Evolutionary conservation across 2,113 vertebrate species (phyloP).

Genomic region (Cyprinodon brontotheroides): DNA sequence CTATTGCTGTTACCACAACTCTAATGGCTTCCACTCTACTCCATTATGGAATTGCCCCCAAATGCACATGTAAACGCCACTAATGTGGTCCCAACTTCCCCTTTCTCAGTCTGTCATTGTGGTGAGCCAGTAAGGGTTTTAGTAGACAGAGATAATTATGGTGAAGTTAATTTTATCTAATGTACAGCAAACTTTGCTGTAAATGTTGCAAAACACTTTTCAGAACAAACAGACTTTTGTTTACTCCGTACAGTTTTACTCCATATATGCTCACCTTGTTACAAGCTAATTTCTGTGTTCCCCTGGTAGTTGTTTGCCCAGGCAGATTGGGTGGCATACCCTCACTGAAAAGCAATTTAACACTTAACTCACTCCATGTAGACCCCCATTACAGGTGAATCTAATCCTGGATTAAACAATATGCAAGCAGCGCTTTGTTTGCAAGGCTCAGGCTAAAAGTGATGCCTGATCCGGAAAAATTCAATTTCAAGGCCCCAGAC

Average conservation of each 20-base stretch:
- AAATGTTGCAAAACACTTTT: conserved; percentile 20
- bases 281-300: conserved; percentile 37
- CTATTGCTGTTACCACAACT: conserved; percentile 71
- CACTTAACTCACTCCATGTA: conserved; percentile 51
- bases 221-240: conserved; percentile 12
- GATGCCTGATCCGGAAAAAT: conserved; percentile 58
- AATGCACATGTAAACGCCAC: conserved; percentile 55
- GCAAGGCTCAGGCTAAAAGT: conserved; percentile 43
- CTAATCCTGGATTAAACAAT: conserved; percentile 67
- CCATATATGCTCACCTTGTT: conserved; percentile 33
- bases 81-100: conserved; percentile 58
- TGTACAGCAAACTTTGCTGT: conserved; percentile 8
- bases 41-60: conserved; percentile 53
- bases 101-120: conserved; percentile 31
- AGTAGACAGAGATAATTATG: conserved; percentile 48
- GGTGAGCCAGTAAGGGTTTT: conserved; percentile 32
- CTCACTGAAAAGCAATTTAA: conserved; percentile 60
- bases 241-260: conserved; percentile 1
- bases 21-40: conserved; percentile 64
- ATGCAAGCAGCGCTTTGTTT: conserved; percentile 65
- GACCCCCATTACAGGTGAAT: conserved; percentile 63
- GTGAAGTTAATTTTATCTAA: conserved; percentile 11
- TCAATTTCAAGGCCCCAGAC: conserved; percentile 62
- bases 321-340: conserved; percentile 28
- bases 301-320: conserved; percentile 30